Evolutionary conservation across 2,888 invertebrate genomes (phyloP), one percentile per base, ranked within the genome.

Genomic region (Troides helena): DNA sequence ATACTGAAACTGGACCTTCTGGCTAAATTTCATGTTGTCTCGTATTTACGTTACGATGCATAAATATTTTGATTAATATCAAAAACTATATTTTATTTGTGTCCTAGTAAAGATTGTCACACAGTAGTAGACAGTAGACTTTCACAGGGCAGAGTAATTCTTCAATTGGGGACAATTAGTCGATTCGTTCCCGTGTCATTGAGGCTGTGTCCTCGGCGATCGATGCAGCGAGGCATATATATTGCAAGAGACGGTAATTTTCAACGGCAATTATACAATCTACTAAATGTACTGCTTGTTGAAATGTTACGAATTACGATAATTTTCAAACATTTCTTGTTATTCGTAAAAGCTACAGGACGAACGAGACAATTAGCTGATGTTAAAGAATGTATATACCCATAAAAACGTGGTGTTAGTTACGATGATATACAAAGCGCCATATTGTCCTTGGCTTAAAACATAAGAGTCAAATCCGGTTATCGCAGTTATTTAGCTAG

Each of bases 151-250:
- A 72, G 73, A 60, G 82, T 86, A 88, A 90, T 87, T 87, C 81
- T 79, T 80, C 84, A 90, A 92, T 92, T 91, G 83, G 85, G 90
- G 86, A 81, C 90, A 92, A 90, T 91, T 89, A 86, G 79, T 83
- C 84, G 86, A 80, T 82, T 81, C 75, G 75, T 81, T 85, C 82
- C 78, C 78, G 79, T 82, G 75, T 74, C 73, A 75, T 68, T 73
- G 72, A 74, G 75, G 76, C 76, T 75, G 74, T 75, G 80, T 75
- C 74, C 76, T 74, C 76, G 70, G 71, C 84, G 86, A 87, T 86
- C 88, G 85, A 82, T 87, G 86, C 88, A 87, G 79, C 78, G 73
- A 78, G 74, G 30, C 30, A 30, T 74, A 79, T 78, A 78, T 75
- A 80, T 76, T 85, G 85, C 85, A 86, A 79, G 81, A 81, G 80